These are phyloP conservation scores for Sympetrum striolatum DNA, from an alignment of 2,888 invertebrate species.

Conservation along the genomic window DNA sequence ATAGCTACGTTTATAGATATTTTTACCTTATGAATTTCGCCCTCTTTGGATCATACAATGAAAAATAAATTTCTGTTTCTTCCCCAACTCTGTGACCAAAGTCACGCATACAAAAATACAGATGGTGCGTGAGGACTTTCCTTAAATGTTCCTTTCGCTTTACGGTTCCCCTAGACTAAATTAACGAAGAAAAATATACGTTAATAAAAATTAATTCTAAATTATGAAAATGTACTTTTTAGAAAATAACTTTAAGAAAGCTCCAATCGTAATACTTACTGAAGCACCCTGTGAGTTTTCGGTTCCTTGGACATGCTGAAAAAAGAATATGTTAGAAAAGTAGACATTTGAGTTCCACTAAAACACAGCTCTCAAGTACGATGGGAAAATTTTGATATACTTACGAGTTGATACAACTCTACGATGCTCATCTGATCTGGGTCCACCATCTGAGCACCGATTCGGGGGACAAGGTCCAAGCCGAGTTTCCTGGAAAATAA, in stretches of 20 bases:
- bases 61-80: conserved; percentile 87
- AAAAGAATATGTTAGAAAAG: conserved; percentile 48
- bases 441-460: conserved; percentile 88
- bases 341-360: background rate
- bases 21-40: conserved; percentile 74
- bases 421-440: conserved; percentile 89
- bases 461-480: conserved; percentile 89
- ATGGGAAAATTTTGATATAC: conserved; percentile 53
- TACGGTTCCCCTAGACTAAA: conserved; percentile 65
- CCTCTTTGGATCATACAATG: conserved; percentile 81
- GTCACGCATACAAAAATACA: conserved; percentile 87
- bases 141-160: conserved; percentile 63
- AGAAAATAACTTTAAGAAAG: background rate
- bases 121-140: conserved; percentile 74
- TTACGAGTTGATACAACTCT: conserved; percentile 86
- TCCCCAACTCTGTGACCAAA: conserved; percentile 87
- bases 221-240: background rate
- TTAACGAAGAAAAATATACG: background rate
- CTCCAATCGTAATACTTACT: conserved; percentile 53
- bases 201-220: background rate
- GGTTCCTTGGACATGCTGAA: conserved; percentile 64
- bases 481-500: conserved; percentile 79
- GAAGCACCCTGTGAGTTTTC: conserved; percentile 62
- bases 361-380: background rate
- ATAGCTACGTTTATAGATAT: too few species aligned